Conservation (phyloP, 2,797 vertebrate species). For the Spinibarbus caldwelli region DNA sequence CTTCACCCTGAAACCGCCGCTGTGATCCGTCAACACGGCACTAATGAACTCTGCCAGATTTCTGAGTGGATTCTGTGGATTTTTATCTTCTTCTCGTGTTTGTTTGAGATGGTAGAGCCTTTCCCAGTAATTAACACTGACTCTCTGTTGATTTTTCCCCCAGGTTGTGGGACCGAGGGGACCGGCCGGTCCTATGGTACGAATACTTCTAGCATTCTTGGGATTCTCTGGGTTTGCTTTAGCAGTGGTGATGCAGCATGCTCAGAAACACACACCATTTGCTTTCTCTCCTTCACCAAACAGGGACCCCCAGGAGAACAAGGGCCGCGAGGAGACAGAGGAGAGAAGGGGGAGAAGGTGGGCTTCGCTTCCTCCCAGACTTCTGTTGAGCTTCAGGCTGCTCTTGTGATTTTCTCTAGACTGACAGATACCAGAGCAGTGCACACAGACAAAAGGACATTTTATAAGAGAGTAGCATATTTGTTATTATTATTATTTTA, state of each 20-base stretch:
- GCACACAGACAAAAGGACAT: neutral
- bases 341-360: constrained; percentile 83
- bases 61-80: constrained; percentile 12
- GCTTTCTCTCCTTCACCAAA: constrained; percentile 11
- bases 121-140: constrained; percentile 21
- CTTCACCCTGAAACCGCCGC: neutral
- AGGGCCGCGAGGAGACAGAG: constrained; percentile 80
- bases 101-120: constrained; percentile 17
- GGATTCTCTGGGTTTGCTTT: neutral
- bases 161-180: constrained; percentile 83
- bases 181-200: constrained; percentile 80
- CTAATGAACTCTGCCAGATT: neutral
- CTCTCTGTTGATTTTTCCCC: constrained; percentile 43
- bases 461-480: neutral
- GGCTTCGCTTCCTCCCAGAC: constrained; percentile 50
- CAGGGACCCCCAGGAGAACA: constrained; percentile 85
- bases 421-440: neutral
- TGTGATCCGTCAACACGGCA: neutral
- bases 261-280: neutral
- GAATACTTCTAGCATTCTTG: constrained; percentile 30
- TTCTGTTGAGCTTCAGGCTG: neutral
- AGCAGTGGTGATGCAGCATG: neutral
- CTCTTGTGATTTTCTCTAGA: neutral
- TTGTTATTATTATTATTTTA: neutral
- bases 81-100: constrained; percentile 1